Evolutionary conservation across 1,140 invertebrate genomes (phyloP), one percentile per base, ranked within the genome.

Genomic region (Aporrectodea caliginosa): DNA sequence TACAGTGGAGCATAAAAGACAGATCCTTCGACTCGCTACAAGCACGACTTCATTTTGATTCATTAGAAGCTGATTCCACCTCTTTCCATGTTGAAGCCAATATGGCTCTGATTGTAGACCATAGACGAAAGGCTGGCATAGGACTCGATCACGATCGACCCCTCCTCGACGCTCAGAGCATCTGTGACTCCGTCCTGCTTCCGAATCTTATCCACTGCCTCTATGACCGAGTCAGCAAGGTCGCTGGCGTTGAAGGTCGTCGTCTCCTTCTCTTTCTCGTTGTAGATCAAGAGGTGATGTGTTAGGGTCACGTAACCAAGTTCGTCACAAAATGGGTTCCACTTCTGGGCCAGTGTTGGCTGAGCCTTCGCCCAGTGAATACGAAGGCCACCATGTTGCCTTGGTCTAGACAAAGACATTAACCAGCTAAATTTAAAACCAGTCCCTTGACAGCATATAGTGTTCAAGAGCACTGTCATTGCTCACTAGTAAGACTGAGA

Each of bases 21-120:
- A 22, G 6, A 58, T 58, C 22, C 43, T 6, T 58, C 22, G 6
- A 58, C 6, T 12, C 43, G 43, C 22, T 58, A 12, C 43, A 58
- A 6, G 43, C 6, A 6, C 43, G 43, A 6, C 43, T 22, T 22
- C n/a, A n/a, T n/a, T n/a, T n/a, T n/a, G 43, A 58, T 12, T 72
- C 6, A 32, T 91, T 91, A 95, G 86, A 95, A 95, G 85, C 93
- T 94, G 83, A 95, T 91, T 88, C 93, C 93, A 75, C 93, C 93
- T 81, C 94, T 90, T 69, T 94, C 92, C 88, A 94, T 94, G 87
- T 94, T 94, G 87, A 94, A 95, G 16, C 94, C 94, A 83, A 95
- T 89, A 74, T 91, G 90, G 82, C 93, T 93, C 83, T 93, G 92
- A 87, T 95, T 95, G 85, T 94, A 93, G n/a, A 95, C 90, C 22